phyloP scores from a whole-genome alignment of 2,797 vertebrate genomes.

The Phataginus tetradactyla region DNA sequence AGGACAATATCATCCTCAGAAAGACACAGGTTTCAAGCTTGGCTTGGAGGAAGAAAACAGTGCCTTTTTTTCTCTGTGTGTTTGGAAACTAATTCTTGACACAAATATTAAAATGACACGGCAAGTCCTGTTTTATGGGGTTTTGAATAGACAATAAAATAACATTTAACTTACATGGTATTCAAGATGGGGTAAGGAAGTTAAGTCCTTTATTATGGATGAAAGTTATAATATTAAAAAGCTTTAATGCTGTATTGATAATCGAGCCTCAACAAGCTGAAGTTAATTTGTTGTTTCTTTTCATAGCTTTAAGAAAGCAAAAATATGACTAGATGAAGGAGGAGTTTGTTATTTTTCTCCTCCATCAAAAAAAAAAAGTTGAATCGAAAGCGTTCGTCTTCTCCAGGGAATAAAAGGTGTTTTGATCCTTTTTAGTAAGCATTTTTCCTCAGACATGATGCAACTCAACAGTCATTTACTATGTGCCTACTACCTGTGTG shows the following conservation, averaged over 20 bases:
- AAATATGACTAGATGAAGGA: slow-evolving; percentile 25
- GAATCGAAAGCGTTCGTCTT: slow-evolving; percentile 28
- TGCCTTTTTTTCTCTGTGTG: background rate
- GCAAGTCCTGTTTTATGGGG: background rate
- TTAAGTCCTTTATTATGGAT: background rate
- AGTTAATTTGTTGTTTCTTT: slow-evolving; percentile 40
- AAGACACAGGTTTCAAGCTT: background rate
- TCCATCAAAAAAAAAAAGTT: background rate
- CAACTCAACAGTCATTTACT: background rate
- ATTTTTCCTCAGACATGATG: slow-evolving; percentile 40
- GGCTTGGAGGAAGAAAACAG: background rate
- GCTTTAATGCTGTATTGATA: background rate
- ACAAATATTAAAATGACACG: slow-evolving; percentile 2
- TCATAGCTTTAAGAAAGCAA: slow-evolving; percentile 25
- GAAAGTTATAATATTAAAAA: background rate
- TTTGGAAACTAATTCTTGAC: slow-evolving; percentile 33
- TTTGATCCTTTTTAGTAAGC: background rate
- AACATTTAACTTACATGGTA: background rate
- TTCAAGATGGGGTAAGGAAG: background rate
- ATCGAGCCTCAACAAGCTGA: background rate
- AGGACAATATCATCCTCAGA: background rate
- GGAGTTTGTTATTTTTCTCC: slow-evolving; percentile 32
- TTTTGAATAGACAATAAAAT: slow-evolving; percentile 45
- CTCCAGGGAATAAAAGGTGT: background rate
- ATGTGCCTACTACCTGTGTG: background rate